phyloP scores from a whole-genome alignment of 2,113 vertebrate species.

The Felis catus region F.catus_Fca126_mat1.0 CM031414.1:103497001-103497500 shows the following conservation, averaged over 20 bases:
- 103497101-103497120: background rate
- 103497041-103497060: background rate
- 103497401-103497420: background rate
- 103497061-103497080: too few species aligned
- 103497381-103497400: background rate
- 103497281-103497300: background rate
- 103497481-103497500: background rate
- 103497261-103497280: background rate
- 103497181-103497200: background rate
- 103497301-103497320: slow-evolving; percentile 17
- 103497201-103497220: background rate
- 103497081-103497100: background rate
- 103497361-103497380: background rate
- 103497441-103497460: background rate
- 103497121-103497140: background rate
- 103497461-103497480: background rate
- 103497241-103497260: background rate
- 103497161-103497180: background rate
- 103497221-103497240: background rate
- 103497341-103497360: background rate
- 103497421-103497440: background rate
- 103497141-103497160: background rate
- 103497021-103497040: background rate
- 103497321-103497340: background rate
- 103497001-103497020: background rate